Conservation (phyloP, 2,888 invertebrate species). For the Cephus spinipes region DNA sequence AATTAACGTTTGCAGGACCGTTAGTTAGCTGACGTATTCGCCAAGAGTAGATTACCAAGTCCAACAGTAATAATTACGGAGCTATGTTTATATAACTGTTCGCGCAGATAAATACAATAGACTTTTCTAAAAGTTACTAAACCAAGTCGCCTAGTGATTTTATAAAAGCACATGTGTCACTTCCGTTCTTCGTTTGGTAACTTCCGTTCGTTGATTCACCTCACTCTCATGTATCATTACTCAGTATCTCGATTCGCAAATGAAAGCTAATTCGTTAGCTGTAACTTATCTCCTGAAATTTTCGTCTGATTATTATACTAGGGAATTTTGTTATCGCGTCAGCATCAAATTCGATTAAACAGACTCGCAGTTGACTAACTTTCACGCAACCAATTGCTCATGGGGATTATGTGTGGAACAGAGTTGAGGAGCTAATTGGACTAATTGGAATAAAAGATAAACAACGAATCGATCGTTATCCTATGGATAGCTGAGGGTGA, state of each 20-base stretch:
- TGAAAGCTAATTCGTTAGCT: too few species aligned
- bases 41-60: neutral
- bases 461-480: slow-evolving; percentile 10
- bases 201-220: neutral
- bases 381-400: neutral
- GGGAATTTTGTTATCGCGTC: neutral
- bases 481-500: slow-evolving; percentile 19
- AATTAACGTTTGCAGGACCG: slow-evolving; percentile 6
- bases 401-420: neutral
- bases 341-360: neutral
- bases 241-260: too few species aligned
- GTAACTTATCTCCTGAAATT: too few species aligned
- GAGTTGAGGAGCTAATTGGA: neutral
- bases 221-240: neutral
- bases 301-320: neutral
- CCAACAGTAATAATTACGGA: neutral
- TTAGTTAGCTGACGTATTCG: neutral
- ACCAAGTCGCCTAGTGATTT: neutral
- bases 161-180: neutral
- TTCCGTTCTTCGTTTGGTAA: neutral
- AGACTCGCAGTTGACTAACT: neutral
- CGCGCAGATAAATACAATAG: neutral
- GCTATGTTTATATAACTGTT: neutral
- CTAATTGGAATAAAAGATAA: slow-evolving; percentile 2
- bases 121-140: neutral